phyloP scores from a whole-genome alignment of 2,888 invertebrate species.

The Euzetes globulus region DNA sequence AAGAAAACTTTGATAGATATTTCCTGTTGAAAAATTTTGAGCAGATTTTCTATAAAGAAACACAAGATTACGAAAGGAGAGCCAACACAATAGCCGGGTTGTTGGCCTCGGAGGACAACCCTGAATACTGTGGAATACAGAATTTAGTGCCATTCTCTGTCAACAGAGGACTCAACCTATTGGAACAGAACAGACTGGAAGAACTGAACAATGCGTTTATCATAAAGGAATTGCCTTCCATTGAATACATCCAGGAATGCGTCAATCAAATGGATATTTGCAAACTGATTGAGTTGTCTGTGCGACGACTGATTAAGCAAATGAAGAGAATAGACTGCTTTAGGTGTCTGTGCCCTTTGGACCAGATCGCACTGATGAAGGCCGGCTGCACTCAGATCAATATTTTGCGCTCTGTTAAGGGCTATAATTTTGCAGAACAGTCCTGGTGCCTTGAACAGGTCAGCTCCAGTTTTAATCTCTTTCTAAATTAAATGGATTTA shows the following conservation, averaged over 20 bases:
- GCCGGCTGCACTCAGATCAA: conserved; percentile 95
- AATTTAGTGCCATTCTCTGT: neutral
- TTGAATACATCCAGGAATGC: neutral
- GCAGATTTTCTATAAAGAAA: too few relatives aligned
- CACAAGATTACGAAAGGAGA: too few relatives aligned
- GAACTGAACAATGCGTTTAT: conserved; percentile 50
- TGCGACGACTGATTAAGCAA: conserved; percentile 63
- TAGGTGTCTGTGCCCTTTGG: conserved; percentile 85
- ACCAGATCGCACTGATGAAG: conserved; percentile 78
- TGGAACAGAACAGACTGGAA: conserved; percentile 22
- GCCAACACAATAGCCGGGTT: neutral
- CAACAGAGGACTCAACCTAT: conserved; percentile 22
- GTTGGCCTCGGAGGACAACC: neutral
- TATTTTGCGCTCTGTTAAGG: conserved; percentile 83
- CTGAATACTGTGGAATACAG: neutral
- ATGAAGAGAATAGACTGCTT: conserved; percentile 63
- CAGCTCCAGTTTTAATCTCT: neutral
- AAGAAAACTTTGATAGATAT: too few relatives aligned
- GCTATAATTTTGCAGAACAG: conserved; percentile 77
- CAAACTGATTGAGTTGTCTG: conserved; percentile 83
- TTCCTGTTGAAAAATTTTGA: too few relatives aligned
- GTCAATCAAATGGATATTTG: conserved; percentile 60
- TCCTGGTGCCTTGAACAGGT: neutral
- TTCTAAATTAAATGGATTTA: neutral
- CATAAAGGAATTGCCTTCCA: neutral